Conservation (phyloP, 2,113 vertebrate species). For the Pangasianodon gigas region DNA sequence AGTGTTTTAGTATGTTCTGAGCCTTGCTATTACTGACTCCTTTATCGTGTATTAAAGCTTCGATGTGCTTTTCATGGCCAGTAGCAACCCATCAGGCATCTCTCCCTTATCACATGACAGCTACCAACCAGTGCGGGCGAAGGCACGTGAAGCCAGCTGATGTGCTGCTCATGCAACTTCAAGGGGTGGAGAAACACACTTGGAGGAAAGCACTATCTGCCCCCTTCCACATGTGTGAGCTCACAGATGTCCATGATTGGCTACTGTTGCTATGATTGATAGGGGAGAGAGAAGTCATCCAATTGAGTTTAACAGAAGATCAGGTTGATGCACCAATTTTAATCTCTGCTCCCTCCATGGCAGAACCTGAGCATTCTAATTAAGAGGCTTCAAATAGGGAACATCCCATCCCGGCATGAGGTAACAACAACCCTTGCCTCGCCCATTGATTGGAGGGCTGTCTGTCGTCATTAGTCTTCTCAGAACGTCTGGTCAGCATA, state of each 20-base stretch:
- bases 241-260: neutral
- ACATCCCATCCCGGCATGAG: neutral
- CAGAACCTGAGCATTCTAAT: neutral
- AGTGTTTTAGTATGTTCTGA: neutral
- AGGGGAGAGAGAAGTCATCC: neutral
- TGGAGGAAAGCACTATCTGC: neutral
- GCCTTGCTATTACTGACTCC: neutral
- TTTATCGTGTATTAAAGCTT: neutral
- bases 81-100: neutral
- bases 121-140: neutral
- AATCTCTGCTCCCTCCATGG: neutral
- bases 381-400: neutral
- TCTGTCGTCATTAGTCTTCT: neutral
- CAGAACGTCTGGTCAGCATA: neutral
- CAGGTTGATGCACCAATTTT: neutral
- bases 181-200: neutral
- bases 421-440: neutral
- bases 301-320: neutral
- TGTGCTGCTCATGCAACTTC: neutral
- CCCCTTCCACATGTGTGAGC: neutral
- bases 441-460: neutral
- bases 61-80: neutral
- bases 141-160: neutral
- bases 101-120: neutral
- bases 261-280: neutral